These are phyloP conservation scores for Nephila pilipes DNA, from an alignment of 1,140 invertebrate genomes.

Conservation along the genomic window DNA sequence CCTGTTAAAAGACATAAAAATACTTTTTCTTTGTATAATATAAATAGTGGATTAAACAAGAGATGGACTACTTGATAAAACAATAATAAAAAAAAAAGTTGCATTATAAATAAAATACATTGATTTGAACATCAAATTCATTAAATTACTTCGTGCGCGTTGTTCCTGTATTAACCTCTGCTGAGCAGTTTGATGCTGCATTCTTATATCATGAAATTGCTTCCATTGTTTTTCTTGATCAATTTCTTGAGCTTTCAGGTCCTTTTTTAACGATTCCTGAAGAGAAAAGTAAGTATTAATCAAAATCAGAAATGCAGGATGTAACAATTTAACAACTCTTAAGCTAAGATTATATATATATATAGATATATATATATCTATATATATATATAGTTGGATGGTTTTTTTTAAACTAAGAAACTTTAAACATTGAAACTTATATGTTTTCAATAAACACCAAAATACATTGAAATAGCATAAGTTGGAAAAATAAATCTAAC, in stretches of 20 bases:
- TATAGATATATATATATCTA: too few species aligned
- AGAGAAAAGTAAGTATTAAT: not conserved
- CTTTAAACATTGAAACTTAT: too few species aligned
- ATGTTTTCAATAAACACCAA: too few species aligned
- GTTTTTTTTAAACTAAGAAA: too few species aligned
- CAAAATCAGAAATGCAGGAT: not conserved
- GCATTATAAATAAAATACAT: too few species aligned
- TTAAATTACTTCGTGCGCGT: constrained; percentile 83
- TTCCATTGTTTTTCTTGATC: constrained; percentile 94
- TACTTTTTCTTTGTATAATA: too few species aligned
- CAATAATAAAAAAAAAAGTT: not conserved
- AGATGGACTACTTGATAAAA: not conserved
- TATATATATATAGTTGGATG: too few species aligned
- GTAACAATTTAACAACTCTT: not conserved
- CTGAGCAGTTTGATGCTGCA: constrained; percentile 89
- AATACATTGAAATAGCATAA: too few species aligned
- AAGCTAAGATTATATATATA: not conserved
- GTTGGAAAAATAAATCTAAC: too few species aligned
- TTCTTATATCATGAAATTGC: constrained; percentile 89
- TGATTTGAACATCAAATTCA: too few species aligned
- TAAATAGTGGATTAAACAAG: too few species aligned
- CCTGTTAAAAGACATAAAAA: not conserved
- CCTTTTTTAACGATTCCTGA: constrained; percentile 71
- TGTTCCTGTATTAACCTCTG: constrained; percentile 90
- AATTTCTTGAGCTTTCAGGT: constrained; percentile 84